Base-by-base conservation (phyloP, 2,888 invertebrate genomes). In the Cosmia pyralina region DNA sequence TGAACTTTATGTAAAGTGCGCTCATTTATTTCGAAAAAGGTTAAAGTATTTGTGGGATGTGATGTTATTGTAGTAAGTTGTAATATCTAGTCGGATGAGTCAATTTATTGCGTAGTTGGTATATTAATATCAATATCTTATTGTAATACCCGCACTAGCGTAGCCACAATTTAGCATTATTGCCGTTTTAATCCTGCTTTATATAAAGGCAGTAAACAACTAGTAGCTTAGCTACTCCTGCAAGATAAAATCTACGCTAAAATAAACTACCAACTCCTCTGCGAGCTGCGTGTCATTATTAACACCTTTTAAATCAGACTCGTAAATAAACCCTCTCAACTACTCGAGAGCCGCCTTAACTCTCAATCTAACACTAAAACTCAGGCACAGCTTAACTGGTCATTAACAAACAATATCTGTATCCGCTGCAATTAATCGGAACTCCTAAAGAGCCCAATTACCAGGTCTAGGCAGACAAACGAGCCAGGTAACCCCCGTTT, bases 371-470 rank as follows among this genome's bases (percentile, higher is more conserved):
- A 57, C 62, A 52, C 34, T 55, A n/a, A 48, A 63, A 48, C 41
- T 41, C 50, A 59, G 66, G 58, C 46, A 28, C 63, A 62, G 19
- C 71, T 72, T 55, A 62, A 63, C 57, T 46, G 62, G 41, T 66
- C 50, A 75, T 81, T 79, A 73, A 64, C 66, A 64, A 79, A 75
- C 71, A 69, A 81, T 79, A 83, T 63, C 75, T 58, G 70, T 63
- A 83, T 75, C 69, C 74, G 66, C 38, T 78, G 60, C 77, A 72
- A 74, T 79, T 77, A 80, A 79, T 77, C 11, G 72, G 17, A 28
- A 41, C 22, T 22, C 59, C 58, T 62, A 75, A 57, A 65, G 71
- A 69, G 50, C 63, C 68, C 70, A 57, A 72, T 69, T 74, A 72
- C 44, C 50, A 48, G 53, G 44, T 46, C 69, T 69, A 19, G 59